These are phyloP conservation scores for Psophia crepitans DNA, from an alignment of 2,113 vertebrate genomes.

Conservation along the genomic window DNA sequence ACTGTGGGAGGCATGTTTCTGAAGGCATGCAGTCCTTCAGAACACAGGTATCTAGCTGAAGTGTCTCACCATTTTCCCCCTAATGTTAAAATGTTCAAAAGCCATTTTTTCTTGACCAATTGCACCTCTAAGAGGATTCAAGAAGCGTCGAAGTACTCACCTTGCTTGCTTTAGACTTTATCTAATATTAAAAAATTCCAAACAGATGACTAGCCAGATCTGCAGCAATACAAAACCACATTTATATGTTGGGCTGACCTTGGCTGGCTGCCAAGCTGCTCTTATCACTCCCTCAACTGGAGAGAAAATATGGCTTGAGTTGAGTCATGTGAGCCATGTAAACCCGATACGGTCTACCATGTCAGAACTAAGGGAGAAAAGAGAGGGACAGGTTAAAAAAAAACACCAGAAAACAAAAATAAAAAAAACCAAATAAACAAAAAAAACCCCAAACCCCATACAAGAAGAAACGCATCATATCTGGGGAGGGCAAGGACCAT, in stretches of 20 bases:
- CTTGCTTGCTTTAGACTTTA: background rate
- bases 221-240: background rate
- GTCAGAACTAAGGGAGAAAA: background rate
- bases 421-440: background rate
- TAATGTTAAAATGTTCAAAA: background rate
- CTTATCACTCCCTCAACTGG: background rate
- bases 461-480: background rate
- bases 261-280: background rate
- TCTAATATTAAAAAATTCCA: background rate
- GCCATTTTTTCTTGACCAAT: background rate
- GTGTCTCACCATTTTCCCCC: background rate
- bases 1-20: background rate
- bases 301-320: fast-evolving
- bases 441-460: background rate
- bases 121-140: background rate
- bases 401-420: too few relatives aligned
- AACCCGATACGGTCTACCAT: background rate
- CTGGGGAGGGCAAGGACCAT: background rate
- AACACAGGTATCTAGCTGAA: background rate
- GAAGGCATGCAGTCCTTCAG: background rate
- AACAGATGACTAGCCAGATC: background rate
- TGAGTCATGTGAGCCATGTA: fast-evolving
- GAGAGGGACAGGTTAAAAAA: background rate
- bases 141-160: background rate
- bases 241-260: background rate